Evolutionary conservation across 2,797 vertebrate species (phyloP).

Genomic region (Acanthiza pusilla): DNA sequence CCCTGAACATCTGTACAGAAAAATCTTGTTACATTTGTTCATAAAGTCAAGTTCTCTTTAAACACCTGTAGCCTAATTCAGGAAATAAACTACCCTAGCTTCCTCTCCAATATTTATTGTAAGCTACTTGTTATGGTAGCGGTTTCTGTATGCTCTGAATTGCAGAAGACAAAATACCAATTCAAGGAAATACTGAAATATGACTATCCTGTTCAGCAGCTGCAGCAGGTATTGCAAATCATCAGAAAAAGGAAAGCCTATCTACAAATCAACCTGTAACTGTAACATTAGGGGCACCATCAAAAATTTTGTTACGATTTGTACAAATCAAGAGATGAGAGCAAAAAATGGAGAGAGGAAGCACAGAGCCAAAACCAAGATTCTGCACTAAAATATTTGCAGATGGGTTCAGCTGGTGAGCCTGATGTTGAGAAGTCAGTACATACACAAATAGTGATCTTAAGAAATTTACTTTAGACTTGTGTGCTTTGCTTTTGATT

Average conservation of each 20-base stretch:
- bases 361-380: fast-evolving
- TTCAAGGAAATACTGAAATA: not conserved
- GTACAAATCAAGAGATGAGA: not conserved
- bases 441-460: not conserved
- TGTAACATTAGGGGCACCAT: not conserved
- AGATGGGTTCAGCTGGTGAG: not conserved
- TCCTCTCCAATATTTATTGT: not conserved
- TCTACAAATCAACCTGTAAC: not conserved
- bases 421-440: not conserved
- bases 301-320: not conserved
- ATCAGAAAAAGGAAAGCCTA: not conserved
- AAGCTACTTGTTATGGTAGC: not conserved
- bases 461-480: not conserved
- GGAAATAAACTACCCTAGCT: not conserved
- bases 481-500: not conserved
- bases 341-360: not conserved
- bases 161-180: not conserved
- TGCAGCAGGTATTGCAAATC: not conserved
- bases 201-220: not conserved
- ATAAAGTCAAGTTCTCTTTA: not conserved
- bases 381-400: not conserved
- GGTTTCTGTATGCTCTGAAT: not conserved
- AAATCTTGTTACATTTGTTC: not conserved
- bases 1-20: not conserved
- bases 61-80: not conserved